phyloP scores from a whole-genome alignment of 2,888 invertebrate species.

The Clivina fossor region DNA sequence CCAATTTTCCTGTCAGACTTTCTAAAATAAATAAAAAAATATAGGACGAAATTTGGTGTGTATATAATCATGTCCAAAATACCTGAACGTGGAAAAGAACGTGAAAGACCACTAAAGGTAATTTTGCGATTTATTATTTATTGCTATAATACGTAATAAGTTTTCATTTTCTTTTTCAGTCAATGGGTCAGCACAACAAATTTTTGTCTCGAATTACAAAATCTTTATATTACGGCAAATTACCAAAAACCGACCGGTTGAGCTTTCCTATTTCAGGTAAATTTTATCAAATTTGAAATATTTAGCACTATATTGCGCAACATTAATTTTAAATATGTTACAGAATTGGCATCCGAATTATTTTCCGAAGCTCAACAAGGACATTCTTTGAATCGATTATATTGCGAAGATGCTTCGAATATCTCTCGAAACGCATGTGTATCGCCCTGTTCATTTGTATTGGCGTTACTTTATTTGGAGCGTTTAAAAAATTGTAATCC shows the following conservation, averaged over 20 bases:
- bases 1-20: too few relatives aligned
- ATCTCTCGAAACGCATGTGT: conserved; percentile 80
- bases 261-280: conserved; percentile 80
- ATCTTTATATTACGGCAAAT: conserved; percentile 84
- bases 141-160: conserved; percentile 6
- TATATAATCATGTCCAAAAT: conserved; percentile 28
- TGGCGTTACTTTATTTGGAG: conserved; percentile 92
- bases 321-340: conserved; percentile 42
- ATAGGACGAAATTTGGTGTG: conserved; percentile 2
- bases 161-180: conserved; percentile 53
- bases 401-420: conserved; percentile 73
- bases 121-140: conserved; percentile 2
- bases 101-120: conserved; percentile 13
- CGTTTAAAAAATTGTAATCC: conserved; percentile 80
- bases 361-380: conserved; percentile 79
- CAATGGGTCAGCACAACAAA: conserved; percentile 70
- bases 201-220: conserved; percentile 83
- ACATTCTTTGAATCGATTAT: conserved; percentile 74
- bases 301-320: conserved; percentile 19
- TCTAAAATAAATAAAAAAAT: not conserved
- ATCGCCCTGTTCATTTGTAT: conserved; percentile 88
- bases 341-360: conserved; percentile 81
- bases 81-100: conserved; percentile 26
- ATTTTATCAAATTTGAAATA: not conserved
- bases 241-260: conserved; percentile 70